Evolutionary conservation across 2,113 vertebrate genomes (phyloP).

Genomic region (Zosterops japonicus): DNA sequence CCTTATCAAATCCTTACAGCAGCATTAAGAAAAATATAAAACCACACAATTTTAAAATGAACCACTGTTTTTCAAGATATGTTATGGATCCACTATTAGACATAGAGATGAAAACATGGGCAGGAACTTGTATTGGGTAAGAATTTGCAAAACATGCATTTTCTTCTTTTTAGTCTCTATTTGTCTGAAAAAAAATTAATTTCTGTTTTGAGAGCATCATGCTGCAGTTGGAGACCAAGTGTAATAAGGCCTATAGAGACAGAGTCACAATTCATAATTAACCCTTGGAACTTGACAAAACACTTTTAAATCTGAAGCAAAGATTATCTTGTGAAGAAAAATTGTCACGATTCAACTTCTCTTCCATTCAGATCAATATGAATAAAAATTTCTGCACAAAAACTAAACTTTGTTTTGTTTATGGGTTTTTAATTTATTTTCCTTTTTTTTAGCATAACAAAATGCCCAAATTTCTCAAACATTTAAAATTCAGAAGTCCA

Average conservation of each 20-base stretch:
- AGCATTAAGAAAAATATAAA: not conserved
- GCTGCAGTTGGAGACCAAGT: not conserved
- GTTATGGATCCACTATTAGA: not conserved
- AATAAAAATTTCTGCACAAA: not conserved
- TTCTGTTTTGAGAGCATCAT: not conserved
- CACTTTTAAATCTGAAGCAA: not conserved
- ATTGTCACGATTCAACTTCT: not conserved
- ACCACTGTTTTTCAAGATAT: not conserved
- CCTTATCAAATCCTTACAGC: not conserved
- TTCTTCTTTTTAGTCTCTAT: not conserved
- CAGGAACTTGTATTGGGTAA: not conserved
- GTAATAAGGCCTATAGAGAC: not conserved
- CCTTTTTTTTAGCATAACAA: not conserved
- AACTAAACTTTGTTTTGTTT: not conserved
- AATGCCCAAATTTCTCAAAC: not conserved
- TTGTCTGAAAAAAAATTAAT: not conserved
- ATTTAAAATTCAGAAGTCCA: not conserved
- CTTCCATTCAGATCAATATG: not conserved
- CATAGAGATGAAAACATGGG: not conserved
- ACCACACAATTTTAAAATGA: not conserved
- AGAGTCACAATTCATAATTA: not conserved
- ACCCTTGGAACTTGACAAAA: not conserved
- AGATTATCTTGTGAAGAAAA: not conserved
- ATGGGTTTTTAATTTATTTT: accelerated
- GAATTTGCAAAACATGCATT: not conserved